A percentile compares a stretch with the other conserved stretches of the same genome.
These are phyloP conservation scores for Drosophila kanekoi DNA, from an alignment of 2,888 invertebrate species.

Conservation along the genomic window DNA sequence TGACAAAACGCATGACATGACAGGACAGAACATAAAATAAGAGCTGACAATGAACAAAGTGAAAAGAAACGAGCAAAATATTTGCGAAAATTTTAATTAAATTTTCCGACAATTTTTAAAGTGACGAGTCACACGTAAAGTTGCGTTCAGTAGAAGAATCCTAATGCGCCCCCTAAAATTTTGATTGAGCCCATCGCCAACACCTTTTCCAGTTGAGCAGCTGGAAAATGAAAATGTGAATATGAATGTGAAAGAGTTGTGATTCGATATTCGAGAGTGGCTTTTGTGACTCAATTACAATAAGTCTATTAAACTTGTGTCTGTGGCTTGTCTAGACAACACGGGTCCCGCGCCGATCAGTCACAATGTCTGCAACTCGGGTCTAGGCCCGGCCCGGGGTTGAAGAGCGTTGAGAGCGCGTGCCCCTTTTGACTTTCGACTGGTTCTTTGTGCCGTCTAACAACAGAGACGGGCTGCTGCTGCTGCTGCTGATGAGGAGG, in stretches of 20 bases:
- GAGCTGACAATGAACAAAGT: slow-evolving; percentile 19
- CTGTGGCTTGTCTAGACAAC: slow-evolving; percentile 72
- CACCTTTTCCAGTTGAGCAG: slow-evolving; percentile 52
- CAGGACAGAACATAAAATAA: slow-evolving; percentile 14
- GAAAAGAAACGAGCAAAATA: slow-evolving; percentile 45
- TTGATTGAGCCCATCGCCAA: slow-evolving; percentile 13
- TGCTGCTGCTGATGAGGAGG: slow-evolving; percentile 10
- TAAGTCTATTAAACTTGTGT: slow-evolving; percentile 80
- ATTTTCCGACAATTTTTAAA: slow-evolving; percentile 38
- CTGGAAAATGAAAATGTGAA: slow-evolving; percentile 39
- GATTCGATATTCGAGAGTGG: slow-evolving; percentile 71
- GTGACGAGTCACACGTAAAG: slow-evolving; percentile 53
- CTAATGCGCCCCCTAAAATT: slow-evolving; percentile 24
- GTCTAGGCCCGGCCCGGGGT: slow-evolving; percentile 38
- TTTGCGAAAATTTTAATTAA: slow-evolving; percentile 70
- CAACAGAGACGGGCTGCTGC: slow-evolving; percentile 42
- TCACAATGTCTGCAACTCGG: slow-evolving; percentile 46
- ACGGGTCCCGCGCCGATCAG: slow-evolving; percentile 39
- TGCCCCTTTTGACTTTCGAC: slow-evolving; percentile 79
- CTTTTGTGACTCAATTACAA: slow-evolving; percentile 81
- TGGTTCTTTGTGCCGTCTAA: slow-evolving; percentile 71
- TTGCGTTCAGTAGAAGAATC: slow-evolving; percentile 44
- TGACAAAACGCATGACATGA: slow-evolving; percentile 59
- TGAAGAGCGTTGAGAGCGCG: slow-evolving; percentile 64
- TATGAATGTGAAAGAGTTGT: slow-evolving; percentile 53